phyloP scores from a whole-genome alignment of 37 sponge, comb jelly and placozoan genomes.

The Chondrosia reniformis region DNA sequence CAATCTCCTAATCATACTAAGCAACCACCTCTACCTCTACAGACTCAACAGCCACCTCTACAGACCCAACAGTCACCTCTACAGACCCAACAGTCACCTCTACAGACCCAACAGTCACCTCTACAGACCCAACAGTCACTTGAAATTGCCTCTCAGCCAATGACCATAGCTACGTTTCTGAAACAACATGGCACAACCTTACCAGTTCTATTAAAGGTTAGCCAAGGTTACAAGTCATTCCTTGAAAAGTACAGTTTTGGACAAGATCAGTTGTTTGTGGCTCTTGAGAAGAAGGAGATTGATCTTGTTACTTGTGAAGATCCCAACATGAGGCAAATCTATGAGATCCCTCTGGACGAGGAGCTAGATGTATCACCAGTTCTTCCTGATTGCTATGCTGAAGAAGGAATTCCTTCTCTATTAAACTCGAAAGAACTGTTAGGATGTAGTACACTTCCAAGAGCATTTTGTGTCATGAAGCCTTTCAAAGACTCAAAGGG shows the following conservation, averaged over 20 bases:
- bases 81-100: too few species aligned
- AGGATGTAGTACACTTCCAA: neutral
- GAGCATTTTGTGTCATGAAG: neutral
- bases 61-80: too few species aligned
- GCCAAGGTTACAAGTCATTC: neutral
- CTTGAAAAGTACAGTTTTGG: neutral
- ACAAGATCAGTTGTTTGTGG: slow-evolving; percentile 11
- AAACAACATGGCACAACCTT: too few species aligned
- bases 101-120: too few species aligned
- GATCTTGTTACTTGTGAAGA: neutral
- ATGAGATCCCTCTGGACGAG: neutral
- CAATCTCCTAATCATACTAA: too few species aligned
- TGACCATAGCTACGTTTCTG: too few species aligned
- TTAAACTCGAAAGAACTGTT: neutral
- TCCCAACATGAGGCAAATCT: neutral
- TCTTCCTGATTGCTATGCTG: neutral
- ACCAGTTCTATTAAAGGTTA: neutral
- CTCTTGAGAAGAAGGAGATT: neutral
- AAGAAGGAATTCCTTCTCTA: neutral
- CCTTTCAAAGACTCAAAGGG: neutral
- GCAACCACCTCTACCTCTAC: too few species aligned
- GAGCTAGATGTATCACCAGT: neutral
- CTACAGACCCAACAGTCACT: too few species aligned
- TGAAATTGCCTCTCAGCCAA: too few species aligned
- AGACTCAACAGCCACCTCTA: too few species aligned